A percentile compares a stretch with the other conserved stretches of the same genome.
phyloP scores from a whole-genome alignment of 2,888 invertebrate genomes.

The Chouioia cunea region DNA sequence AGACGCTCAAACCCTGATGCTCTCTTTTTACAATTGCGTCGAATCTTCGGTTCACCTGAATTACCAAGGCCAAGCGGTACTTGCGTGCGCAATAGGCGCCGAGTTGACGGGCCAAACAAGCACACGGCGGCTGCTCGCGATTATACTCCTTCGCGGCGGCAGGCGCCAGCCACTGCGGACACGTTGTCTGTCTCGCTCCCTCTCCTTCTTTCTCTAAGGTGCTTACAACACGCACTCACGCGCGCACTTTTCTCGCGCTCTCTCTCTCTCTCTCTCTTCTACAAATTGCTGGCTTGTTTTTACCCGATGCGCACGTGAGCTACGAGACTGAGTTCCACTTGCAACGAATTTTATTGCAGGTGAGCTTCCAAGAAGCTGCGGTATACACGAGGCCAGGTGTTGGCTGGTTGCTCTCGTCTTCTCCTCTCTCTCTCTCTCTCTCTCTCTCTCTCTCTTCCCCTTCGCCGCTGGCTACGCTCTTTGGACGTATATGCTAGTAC shows the following conservation, averaged over 20 bases:
- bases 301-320: background rate
- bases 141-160: slow-evolving; percentile 16
- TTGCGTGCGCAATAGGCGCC: slow-evolving; percentile 65
- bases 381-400: background rate
- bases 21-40: background rate
- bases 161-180: slow-evolving; percentile 46
- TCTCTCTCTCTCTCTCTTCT: slow-evolving; percentile 39
- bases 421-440: background rate
- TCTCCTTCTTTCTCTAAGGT: slow-evolving; percentile 13
- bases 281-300: no score
- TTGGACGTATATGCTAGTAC: no score
- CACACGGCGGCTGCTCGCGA: slow-evolving; percentile 7
- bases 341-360: no score
- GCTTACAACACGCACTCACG: no score
- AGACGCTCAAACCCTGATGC: background rate
- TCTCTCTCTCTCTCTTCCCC: background rate
- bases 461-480: background rate
- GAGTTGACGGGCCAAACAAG: slow-evolving; percentile 42
- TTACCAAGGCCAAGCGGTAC: slow-evolving; percentile 46
- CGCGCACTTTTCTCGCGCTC: slow-evolving; percentile 40
- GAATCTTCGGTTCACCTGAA: slow-evolving; percentile 18
- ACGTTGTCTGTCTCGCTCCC: slow-evolving; percentile 16
- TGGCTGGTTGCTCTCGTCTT: no score
- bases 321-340: background rate
- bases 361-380: background rate